Percentiles rank a stretch among this genome's conserved stretches.
These are phyloP conservation scores for Rotaria sp. DNA, from an alignment of 2,888 invertebrate species.

Conservation along the genomic window DNA sequence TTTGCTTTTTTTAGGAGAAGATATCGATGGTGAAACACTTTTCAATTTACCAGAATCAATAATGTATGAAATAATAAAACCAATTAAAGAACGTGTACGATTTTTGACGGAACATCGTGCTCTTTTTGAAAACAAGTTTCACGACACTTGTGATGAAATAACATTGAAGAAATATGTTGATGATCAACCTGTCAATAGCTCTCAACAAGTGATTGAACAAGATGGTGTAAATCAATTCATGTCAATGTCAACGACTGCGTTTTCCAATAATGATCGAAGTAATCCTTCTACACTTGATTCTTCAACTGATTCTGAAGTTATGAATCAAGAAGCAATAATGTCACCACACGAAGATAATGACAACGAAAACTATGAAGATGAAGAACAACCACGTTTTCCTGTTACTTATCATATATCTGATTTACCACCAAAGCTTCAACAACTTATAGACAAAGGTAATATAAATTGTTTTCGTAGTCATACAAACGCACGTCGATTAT, in stretches of 20 bases:
- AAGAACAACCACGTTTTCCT: neutral
- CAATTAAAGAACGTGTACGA: neutral
- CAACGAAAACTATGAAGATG: too few relatives aligned
- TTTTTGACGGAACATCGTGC: neutral
- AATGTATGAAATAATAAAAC: neutral
- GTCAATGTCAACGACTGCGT: neutral
- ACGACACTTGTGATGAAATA: too few relatives aligned
- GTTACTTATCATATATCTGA: neutral
- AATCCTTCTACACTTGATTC: neutral
- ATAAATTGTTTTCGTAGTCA: neutral
- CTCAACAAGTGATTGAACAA: neutral
- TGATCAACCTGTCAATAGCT: neutral
- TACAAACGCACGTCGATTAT: neutral
- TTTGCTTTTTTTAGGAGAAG: neutral
- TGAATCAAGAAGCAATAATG: too few relatives aligned
- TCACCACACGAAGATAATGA: too few relatives aligned
- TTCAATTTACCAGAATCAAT: neutral
- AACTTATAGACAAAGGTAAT: neutral
- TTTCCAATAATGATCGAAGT: neutral
- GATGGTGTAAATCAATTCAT: neutral
- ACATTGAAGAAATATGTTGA: too few relatives aligned
- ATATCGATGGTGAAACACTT: neutral
- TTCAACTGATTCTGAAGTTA: neutral
- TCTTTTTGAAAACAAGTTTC: neutral
- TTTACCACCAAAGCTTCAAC: neutral